Base-by-base conservation (phyloP, 92 coral and sea anemone genomes). In the Epizoanthus illoricatus region DNA sequence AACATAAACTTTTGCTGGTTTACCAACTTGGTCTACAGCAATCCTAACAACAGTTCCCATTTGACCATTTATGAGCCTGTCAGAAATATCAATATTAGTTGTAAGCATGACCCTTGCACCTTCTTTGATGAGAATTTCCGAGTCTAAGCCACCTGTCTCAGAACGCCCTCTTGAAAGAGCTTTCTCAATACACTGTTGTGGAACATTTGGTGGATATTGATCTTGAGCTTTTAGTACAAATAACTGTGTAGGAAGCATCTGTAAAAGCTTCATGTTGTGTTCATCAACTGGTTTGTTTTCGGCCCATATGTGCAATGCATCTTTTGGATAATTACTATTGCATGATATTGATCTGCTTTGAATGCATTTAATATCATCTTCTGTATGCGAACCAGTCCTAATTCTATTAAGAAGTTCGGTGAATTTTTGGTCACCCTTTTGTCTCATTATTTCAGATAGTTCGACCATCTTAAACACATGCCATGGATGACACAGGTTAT, bases 101-200 rank as follows among this genome's bases (percentile, higher is more conserved):
- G 91, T 86, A 47, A 91, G 65, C 94, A 88, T 88, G 12, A 91
- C 88, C 80, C 93, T 85, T 5, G 85, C 89, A 76, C 63, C 47
- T 88, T 92, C 86, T 83, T 90, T 92, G 1, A 90, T 71, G 9
- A 24, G 57, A 5, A 87, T 86, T 76, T 92, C 86, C 71, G 23
- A 69, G 81, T 92, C 90, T 49, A 90, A 91, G 58, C 93, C 94
- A 79, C 90, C 88, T 65, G 93, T 92, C 52, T 87, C 92, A 86
- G 85, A 81, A 4, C 74, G 47, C 45, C 74, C 64, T 83, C 81
- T 89, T 24, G 41, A 60, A 62, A 89, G 78, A 41, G 81, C 84
- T 86, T 61, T 65, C 5, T 85, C 79, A 68, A 89, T 85, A 59
- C 81, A 87, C 82, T 86, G 85, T 68, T 71, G 63, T 13, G 84